Conservation (phyloP, 2,888 invertebrate genomes). For the Drosophila anomelani region DNA sequence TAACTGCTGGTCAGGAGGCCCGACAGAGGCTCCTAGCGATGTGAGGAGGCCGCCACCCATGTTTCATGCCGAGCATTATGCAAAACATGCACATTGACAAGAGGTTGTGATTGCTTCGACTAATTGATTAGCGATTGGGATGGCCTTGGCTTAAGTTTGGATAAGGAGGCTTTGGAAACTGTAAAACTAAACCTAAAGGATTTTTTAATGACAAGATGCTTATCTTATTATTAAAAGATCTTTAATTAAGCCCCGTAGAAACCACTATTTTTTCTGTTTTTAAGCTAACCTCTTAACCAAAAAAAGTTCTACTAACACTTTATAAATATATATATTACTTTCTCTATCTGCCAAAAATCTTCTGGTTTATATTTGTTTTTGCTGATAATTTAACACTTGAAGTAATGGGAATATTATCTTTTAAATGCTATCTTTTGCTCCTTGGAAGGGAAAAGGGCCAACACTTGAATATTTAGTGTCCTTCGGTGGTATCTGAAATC, state of each 20-base stretch:
- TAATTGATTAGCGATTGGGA: slow-evolving; percentile 43
- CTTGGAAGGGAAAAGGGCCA: background rate
- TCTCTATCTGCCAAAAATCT: background rate
- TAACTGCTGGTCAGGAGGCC: slow-evolving; percentile 38
- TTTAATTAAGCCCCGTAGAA: slow-evolving; percentile 7
- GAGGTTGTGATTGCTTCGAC: slow-evolving; percentile 37
- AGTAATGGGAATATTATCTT: background rate
- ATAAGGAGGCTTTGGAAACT: slow-evolving; percentile 19
- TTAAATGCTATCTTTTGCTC: slow-evolving; percentile 4
- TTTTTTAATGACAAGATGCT: background rate
- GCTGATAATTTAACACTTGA: background rate
- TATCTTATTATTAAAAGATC: background rate
- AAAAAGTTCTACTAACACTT: slow-evolving; percentile 18
- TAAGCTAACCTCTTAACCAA: slow-evolving; percentile 11
- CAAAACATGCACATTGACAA: slow-evolving; percentile 73
- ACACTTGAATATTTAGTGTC: slow-evolving; percentile 22
- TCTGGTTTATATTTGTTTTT: slow-evolving; percentile 25
- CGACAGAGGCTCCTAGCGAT: slow-evolving; percentile 4
- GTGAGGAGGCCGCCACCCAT: slow-evolving; percentile 25
- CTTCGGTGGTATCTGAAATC: slow-evolving; percentile 20
- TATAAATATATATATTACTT: slow-evolving; percentile 37
- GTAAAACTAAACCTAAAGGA: slow-evolving; percentile 2
- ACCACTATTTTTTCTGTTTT: background rate
- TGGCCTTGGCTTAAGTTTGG: slow-evolving; percentile 36
- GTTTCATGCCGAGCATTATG: slow-evolving; percentile 63